phyloP scores from a whole-genome alignment of 1,140 invertebrate genomes.

The Bombus consobrinus region DNA sequence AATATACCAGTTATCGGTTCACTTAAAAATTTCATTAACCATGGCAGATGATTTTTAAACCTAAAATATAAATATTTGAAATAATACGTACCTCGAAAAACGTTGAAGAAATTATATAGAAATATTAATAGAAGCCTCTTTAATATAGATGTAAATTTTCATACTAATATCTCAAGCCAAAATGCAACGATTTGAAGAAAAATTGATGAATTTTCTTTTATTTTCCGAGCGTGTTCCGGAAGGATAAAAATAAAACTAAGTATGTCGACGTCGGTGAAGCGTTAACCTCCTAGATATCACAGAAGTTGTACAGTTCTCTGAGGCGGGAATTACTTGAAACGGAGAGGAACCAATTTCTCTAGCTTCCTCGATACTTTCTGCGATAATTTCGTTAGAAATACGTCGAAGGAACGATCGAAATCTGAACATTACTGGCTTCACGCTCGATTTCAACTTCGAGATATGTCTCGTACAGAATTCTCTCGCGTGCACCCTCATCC shows the following conservation, averaged over 20 bases:
- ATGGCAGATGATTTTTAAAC: no score
- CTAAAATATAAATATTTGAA: no score
- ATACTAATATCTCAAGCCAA: not conserved
- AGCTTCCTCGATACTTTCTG: not conserved
- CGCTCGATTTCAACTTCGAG: constrained; percentile 60
- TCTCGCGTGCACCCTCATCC: constrained; percentile 2
- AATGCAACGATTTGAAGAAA: not conserved
- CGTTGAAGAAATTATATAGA: no score
- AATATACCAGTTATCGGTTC: not conserved
- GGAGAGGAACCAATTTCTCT: not conserved
- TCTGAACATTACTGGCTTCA: constrained; percentile 68
- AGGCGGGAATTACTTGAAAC: not conserved
- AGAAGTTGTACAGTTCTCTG: not conserved
- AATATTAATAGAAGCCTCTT: no score
- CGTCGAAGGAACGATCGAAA: constrained; percentile 56
- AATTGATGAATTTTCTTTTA: not conserved
- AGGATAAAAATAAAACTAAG: not conserved
- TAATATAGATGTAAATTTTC: no score
- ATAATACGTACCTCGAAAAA: no score
- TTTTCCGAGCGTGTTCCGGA: no score
- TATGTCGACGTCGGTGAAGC: not conserved
- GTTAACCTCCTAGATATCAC: not conserved
- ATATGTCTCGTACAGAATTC: constrained; percentile 60
- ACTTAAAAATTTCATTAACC: no score
- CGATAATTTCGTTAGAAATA: not conserved